A percentile compares a stretch with the other conserved stretches of the same genome.
Evolutionary conservation across 2,113 vertebrate species (phyloP).

Genomic region (Hippocampus abdominalis): DNA sequence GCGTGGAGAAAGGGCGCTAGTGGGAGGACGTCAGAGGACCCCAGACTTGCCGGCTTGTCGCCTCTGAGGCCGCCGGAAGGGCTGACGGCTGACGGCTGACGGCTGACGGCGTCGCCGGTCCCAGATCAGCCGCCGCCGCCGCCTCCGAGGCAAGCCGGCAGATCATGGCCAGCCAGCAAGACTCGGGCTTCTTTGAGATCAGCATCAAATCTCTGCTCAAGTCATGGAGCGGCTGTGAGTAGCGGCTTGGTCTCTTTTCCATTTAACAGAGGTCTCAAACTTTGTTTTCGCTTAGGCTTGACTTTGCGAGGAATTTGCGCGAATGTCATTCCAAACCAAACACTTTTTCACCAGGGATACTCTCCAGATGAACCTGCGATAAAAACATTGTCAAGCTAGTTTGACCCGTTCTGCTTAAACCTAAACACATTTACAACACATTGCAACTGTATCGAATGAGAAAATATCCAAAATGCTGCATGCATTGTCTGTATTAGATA

Average conservation of each 20-base stretch:
- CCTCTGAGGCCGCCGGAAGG: slow-evolving; percentile 32
- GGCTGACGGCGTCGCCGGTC: slow-evolving; percentile 65
- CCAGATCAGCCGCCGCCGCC: slow-evolving; percentile 80
- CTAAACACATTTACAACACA: too few species aligned
- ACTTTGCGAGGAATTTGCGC: too few species aligned
- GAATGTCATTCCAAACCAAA: too few species aligned
- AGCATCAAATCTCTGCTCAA: slow-evolving; percentile 97
- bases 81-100: too few species aligned
- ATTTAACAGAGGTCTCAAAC: slow-evolving; percentile 78
- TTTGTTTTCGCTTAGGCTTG: slow-evolving; percentile 87
- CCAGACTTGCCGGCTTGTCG: background rate
- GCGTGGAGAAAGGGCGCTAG: slow-evolving; percentile 15
- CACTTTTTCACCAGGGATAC: too few species aligned
- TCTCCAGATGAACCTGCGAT: too few species aligned
- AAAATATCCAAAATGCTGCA: too few species aligned
- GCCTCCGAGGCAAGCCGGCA: slow-evolving; percentile 91
- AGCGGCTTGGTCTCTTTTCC: slow-evolving; percentile 33
- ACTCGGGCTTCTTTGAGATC: slow-evolving; percentile 95
- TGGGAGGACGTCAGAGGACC: slow-evolving; percentile 68
- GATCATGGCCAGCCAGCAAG: slow-evolving; percentile 91
- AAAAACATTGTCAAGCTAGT: slow-evolving; percentile 77
- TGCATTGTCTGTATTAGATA: too few species aligned
- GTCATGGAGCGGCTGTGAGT: slow-evolving; percentile 93
- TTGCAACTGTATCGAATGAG: background rate
- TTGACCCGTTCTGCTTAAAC: too few species aligned